Evolutionary conservation across 1,140 invertebrate species (phyloP).

Genomic region (Atopsyche davidsoni): DNA sequence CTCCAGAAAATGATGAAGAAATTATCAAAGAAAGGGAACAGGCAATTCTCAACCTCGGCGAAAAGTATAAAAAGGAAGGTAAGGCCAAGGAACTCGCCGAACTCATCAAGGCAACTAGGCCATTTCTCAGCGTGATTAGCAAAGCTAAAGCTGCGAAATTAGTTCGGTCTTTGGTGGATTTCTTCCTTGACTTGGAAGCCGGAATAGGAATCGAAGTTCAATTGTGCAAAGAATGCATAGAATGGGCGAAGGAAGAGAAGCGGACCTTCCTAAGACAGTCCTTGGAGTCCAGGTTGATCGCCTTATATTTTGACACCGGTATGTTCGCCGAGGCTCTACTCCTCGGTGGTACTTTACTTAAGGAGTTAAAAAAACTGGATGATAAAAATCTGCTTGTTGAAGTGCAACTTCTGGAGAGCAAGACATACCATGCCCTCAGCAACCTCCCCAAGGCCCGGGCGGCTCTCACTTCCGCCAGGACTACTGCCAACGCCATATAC

Average conservation of each 20-base stretch:
- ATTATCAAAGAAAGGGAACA: slow-evolving; percentile 83
- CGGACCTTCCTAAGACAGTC: slow-evolving; percentile 95
- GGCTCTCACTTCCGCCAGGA: slow-evolving; percentile 94
- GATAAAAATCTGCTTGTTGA: slow-evolving; percentile 98
- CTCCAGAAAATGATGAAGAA: slow-evolving; percentile 76
- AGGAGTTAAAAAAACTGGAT: slow-evolving; percentile 97
- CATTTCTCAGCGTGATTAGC: slow-evolving; percentile 89
- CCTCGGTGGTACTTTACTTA: slow-evolving; percentile 77
- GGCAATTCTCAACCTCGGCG: slow-evolving; percentile 81
- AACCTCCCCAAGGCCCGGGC: slow-evolving; percentile 96
- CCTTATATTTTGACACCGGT: slow-evolving; percentile 90
- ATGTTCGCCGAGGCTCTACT: slow-evolving; percentile 82
- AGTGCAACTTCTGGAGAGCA: slow-evolving; percentile 93
- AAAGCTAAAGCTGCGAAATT: slow-evolving; percentile 99
- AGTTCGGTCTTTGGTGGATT: slow-evolving; percentile 92
- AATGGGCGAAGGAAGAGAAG: slow-evolving; percentile 98
- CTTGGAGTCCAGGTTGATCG: slow-evolving; percentile 87
- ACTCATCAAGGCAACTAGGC: slow-evolving; percentile 88
- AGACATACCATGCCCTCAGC: slow-evolving; percentile 95
- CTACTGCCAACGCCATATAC: slow-evolving; percentile 98
- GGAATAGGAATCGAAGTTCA: slow-evolving; percentile 87
- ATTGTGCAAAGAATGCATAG: slow-evolving; percentile 94
- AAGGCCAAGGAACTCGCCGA: slow-evolving; percentile 91
- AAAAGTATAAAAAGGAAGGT: slow-evolving; percentile 85
- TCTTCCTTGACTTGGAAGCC: slow-evolving; percentile 95